Conservation (phyloP, 1,140 invertebrate species). For the Pristionchus pacificus region DNA sequence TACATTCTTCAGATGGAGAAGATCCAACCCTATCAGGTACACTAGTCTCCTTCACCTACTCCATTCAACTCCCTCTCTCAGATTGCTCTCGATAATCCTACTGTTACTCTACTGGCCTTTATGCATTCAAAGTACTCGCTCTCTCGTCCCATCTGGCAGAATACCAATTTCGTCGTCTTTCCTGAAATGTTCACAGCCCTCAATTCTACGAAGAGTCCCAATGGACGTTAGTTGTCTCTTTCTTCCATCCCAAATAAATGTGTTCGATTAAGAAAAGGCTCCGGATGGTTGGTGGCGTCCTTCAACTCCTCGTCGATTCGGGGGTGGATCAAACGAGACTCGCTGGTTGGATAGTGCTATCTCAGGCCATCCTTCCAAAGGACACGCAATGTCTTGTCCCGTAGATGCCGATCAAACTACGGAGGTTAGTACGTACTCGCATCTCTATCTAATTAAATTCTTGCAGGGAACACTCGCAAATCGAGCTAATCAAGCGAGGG, state of each 20-base stretch:
- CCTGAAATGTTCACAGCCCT: slow-evolving; percentile 41
- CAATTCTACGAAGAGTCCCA: slow-evolving; percentile 28
- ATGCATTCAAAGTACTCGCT: slow-evolving; percentile 39
- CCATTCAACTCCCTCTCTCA: slow-evolving; percentile 4
- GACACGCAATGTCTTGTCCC: slow-evolving; percentile 29
- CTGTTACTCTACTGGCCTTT: slow-evolving; percentile 47
- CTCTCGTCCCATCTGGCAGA: slow-evolving; percentile 46
- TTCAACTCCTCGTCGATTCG: slow-evolving; percentile 41
- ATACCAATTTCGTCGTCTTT: slow-evolving; percentile 53
- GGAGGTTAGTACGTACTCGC: slow-evolving; percentile 1
- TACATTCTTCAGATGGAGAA: slow-evolving; percentile 68
- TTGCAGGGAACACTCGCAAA: slow-evolving; percentile 35
- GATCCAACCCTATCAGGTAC: slow-evolving; percentile 25
- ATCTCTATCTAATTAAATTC: background rate
- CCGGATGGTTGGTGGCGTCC: slow-evolving; percentile 51
- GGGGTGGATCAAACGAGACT: slow-evolving; percentile 33
- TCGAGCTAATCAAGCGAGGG: slow-evolving; percentile 41
- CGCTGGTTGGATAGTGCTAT: slow-evolving; percentile 44
- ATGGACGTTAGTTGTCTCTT: background rate
- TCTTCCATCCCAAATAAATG: slow-evolving; percentile 10
- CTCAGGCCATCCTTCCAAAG: slow-evolving; percentile 37
- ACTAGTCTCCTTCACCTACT: background rate
- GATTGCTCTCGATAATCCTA: slow-evolving; percentile 47
- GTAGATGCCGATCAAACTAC: slow-evolving; percentile 37
- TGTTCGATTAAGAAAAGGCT: slow-evolving; percentile 26